A percentile compares a stretch with the other conserved stretches of the same genome.
phyloP scores from a whole-genome alignment of 2,113 vertebrate genomes.

The Lutjanus erythropterus region DNA sequence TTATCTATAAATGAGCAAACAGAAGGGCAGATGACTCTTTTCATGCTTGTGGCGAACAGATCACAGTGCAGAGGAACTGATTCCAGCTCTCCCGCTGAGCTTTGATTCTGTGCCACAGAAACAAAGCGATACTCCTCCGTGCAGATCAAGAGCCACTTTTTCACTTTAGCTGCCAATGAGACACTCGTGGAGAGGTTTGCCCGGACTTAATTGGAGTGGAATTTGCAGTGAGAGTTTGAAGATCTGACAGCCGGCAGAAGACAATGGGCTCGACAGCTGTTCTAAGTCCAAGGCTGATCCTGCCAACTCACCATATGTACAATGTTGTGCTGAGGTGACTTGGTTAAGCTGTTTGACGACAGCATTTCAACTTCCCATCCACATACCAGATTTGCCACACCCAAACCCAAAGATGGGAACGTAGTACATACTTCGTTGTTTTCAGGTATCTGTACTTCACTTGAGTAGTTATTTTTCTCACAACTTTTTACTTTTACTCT shows the following conservation, averaged over 20 bases:
- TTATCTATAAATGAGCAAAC: slow-evolving; percentile 62
- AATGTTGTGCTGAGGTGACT: slow-evolving; percentile 48
- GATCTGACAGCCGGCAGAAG: slow-evolving; percentile 51
- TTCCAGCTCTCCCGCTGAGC: slow-evolving; percentile 57
- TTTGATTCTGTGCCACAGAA: slow-evolving; percentile 65
- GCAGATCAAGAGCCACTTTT: slow-evolving; percentile 59
- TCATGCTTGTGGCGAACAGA: slow-evolving; percentile 54
- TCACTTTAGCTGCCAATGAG: slow-evolving; percentile 53
- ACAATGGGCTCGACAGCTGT: slow-evolving; percentile 70
- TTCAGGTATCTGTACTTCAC: too few species aligned
- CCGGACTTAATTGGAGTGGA: slow-evolving; percentile 67
- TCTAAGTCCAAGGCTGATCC: slow-evolving; percentile 40
- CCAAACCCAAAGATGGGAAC: too few species aligned
- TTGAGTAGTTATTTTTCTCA: too few species aligned
- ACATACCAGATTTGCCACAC: slow-evolving; percentile 2
- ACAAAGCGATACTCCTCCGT: slow-evolving; percentile 58
- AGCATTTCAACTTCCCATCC: slow-evolving; percentile 19
- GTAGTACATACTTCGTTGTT: too few species aligned
- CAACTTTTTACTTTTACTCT: too few species aligned
- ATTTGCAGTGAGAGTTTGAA: slow-evolving; percentile 62
- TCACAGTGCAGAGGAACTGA: slow-evolving; percentile 51
- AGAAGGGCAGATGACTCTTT: slow-evolving; percentile 61
- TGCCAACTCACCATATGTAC: slow-evolving; percentile 64
- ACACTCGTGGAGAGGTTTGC: slow-evolving; percentile 48
- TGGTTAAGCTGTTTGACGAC: slow-evolving; percentile 44